Evolutionary conservation across 2,888 invertebrate species (phyloP), one percentile per base, ranked within the genome.

Genomic region (Ectemnius continuus): DNA sequence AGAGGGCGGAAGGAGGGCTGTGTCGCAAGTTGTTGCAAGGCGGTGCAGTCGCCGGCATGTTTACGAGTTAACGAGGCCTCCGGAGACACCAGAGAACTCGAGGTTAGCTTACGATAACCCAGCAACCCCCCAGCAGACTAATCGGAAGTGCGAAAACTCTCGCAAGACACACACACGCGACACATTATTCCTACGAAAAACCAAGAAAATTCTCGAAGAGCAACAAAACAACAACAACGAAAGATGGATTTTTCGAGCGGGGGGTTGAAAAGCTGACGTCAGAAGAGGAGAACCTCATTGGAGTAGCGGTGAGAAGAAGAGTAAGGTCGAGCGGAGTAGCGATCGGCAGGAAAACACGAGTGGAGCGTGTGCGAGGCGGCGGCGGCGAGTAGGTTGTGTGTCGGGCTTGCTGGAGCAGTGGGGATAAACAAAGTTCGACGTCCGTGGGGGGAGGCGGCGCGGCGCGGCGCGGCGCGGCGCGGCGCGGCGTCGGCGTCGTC

Each of bases 381-480:
- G 61, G 61, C 57, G 48, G 60, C 4, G 4, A 23, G 23, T 23
- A 23, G 23, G 23, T 23, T 23, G 23, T 23, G 20, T 20, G 23
- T 23, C 23, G 23, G 23, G 23, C 23, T 23, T 23, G 23, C 3
- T 3, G 2, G 23, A 23, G 23, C 48, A 61, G 77, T 64, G 77
- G 76, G 76, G 67, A 76, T 56, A 48, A 76, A 73, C 69, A 67
- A 68, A 76, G 76, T 73, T 78, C 69, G 77, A 69, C 67, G 74
- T 67, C 62, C 72, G 73, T 46, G 69, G 75, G 66, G 70, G 62
- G 62, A n/a, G n/a, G n/a, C n/a, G n/a, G n/a, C n/a, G n/a, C n/a
- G n/a, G n/a, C n/a, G n/a, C n/a, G n/a, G n/a, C n/a, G n/a, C n/a
- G n/a, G n/a, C n/a, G n/a, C n/a, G n/a, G 63, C 48, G 66, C 16